Conservation (phyloP, 2,888 invertebrate genomes). For the Dermolepida albohirtum region DNA sequence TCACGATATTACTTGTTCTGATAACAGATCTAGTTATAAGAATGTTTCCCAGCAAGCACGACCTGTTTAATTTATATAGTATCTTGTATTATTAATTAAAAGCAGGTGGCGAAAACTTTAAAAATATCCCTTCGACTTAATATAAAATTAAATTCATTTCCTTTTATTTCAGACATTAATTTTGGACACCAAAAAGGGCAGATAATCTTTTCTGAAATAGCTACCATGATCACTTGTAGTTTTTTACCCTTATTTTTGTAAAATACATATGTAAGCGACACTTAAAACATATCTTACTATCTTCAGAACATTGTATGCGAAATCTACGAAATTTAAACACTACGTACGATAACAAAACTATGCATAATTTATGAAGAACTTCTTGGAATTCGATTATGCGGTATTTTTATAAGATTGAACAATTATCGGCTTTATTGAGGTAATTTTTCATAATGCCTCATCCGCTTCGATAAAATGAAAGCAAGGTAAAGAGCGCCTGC, state of each 20-base stretch:
- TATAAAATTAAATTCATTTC: too few relatives aligned
- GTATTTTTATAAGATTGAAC: conserved; percentile 12
- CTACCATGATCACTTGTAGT: too few relatives aligned
- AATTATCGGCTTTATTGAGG: conserved; percentile 18
- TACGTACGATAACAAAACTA: not conserved
- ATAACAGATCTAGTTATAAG: too few relatives aligned
- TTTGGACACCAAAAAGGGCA: too few relatives aligned
- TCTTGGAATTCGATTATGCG: conserved; percentile 10
- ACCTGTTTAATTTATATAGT: too few relatives aligned
- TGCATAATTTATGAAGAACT: conserved; percentile 9
- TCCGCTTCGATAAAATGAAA: conserved; percentile 11
- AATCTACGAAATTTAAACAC: not conserved
- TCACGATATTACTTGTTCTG: too few relatives aligned
- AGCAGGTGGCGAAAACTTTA: too few relatives aligned
- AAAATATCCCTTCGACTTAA: not conserved
- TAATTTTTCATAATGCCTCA: conserved; percentile 14
- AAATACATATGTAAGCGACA: not conserved
- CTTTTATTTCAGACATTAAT: too few relatives aligned
- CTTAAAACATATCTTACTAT: not conserved
- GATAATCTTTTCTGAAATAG: too few relatives aligned
- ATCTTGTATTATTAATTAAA: too few relatives aligned
- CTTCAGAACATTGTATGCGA: not conserved
- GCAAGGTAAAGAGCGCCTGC: conserved; percentile 10
- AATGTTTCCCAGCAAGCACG: too few relatives aligned
- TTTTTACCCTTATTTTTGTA: not conserved